Conservation (phyloP, 1,140 invertebrate genomes). For the Notospermus geniculatus region DNA sequence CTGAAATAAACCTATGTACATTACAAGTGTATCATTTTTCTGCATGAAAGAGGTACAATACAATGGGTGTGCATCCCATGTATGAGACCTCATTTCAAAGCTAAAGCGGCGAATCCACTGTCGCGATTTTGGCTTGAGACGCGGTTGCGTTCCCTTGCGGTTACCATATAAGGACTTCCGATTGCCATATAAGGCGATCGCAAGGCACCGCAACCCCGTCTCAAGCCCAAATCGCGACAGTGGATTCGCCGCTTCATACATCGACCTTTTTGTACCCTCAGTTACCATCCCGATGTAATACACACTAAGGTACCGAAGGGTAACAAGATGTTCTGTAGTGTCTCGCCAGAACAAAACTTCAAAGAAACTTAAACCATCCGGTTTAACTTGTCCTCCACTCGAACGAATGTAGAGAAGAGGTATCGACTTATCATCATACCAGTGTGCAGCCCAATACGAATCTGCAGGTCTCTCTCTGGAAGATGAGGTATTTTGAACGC, state of each 20-base stretch:
- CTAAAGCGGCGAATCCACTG: too few species aligned
- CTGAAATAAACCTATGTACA: conserved; percentile 19
- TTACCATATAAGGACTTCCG: too few species aligned
- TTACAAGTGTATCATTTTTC: neutral
- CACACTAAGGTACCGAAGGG: neutral
- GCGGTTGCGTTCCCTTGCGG: too few species aligned
- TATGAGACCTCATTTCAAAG: neutral
- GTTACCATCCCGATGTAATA: neutral
- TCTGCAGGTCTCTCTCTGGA: conserved; percentile 71
- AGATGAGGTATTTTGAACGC: conserved; percentile 80
- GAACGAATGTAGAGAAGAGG: neutral
- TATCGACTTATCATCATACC: conserved; percentile 64
- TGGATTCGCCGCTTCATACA: too few species aligned
- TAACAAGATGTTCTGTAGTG: neutral
- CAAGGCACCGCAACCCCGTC: too few species aligned
- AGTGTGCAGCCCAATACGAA: conserved; percentile 90
- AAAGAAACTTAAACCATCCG: neutral
- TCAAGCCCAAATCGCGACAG: too few species aligned
- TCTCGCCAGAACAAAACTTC: too few species aligned
- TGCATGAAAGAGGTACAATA: conserved; percentile 5
- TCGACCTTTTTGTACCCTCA: neutral
- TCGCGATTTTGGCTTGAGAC: too few species aligned
- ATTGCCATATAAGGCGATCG: too few species aligned
- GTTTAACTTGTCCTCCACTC: neutral
- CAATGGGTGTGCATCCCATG: neutral